Evolutionary conservation across 2,888 invertebrate genomes (phyloP), one percentile per base, ranked within the genome.

Genomic region (Eupeodes luniger): DNA sequence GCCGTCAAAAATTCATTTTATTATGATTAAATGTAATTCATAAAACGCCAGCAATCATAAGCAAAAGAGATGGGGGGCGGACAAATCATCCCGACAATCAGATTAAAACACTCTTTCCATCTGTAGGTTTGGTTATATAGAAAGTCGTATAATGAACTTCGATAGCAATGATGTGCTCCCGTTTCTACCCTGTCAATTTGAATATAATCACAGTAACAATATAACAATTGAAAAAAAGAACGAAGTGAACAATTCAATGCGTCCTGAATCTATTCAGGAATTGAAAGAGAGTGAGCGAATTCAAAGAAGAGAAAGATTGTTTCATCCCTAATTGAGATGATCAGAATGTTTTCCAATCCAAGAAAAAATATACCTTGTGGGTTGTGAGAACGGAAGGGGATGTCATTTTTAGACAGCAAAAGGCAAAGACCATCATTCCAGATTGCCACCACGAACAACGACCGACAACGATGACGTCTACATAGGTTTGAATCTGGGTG

Each of bases 341-440:
- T 82, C 83, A 85, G 81, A 85, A 85, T 70, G 78, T 87, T 83
- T 89, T 79, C 74, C 27, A 27, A 62, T 79, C 55, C 36, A 72
- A 34, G 74, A 55, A 47, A n/a, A 14, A 59, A 67, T 59, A 51
- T 27, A 55, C 12, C 14, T 4, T 11, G 44, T n/a, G 14, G 62
- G 16, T n/a, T 57, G 14, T 19, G 61, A 44, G 53, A 44, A 36
- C 55, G 55, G 78, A 78, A 49, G 62, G 34, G 49, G 57, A 36
- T 64, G 66, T 19, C 69, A 55, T 40, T 76, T 69, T 72, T 44
- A 77, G 75, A 72, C 75, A 80, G 88, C 67, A 86, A 81, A 83
- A 80, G 75, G 64, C 80, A 81, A 78, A 44, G 70, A 66, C 66
- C 91, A 91, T 91, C 91, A 92, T 91, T 92, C 90, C 91, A 91